Evolutionary conservation across 2,888 invertebrate genomes (phyloP).

Genomic region (Coleophora deauratella): DNA sequence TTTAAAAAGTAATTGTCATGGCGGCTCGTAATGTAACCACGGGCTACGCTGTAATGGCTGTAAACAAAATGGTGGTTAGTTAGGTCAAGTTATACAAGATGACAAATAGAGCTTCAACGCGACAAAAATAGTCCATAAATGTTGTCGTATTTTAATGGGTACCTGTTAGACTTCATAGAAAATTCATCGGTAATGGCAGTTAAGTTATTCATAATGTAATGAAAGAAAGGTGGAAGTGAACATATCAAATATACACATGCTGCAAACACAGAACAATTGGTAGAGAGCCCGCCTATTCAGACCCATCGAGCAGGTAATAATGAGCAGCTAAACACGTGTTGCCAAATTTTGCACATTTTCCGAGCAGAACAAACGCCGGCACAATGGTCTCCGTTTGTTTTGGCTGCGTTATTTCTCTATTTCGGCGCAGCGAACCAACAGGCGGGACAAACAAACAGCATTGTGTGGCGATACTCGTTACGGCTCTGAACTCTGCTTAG

Average conservation of each 20-base stretch:
- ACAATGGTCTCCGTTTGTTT: neutral
- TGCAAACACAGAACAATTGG: too few species aligned
- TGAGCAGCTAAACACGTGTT: too few species aligned
- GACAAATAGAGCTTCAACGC: too few species aligned
- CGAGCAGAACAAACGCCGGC: neutral
- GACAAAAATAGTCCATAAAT: too few species aligned
- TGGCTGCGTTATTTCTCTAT: slow-evolving; percentile 37
- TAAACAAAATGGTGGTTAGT: slow-evolving; percentile 1
- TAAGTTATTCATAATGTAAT: too few species aligned
- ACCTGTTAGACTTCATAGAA: too few species aligned
- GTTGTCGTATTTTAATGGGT: too few species aligned
- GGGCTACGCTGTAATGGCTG: slow-evolving; percentile 3
- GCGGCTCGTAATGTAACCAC: slow-evolving; percentile 19
- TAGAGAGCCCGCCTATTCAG: too few species aligned
- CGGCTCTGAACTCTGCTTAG: slow-evolving; percentile 24
- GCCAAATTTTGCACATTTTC: neutral
- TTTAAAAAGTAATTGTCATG: slow-evolving; percentile 34
- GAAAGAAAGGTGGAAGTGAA: too few species aligned
- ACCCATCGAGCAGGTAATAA: too few species aligned
- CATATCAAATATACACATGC: too few species aligned
- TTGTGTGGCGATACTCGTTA: slow-evolving; percentile 39
- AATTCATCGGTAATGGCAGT: too few species aligned
- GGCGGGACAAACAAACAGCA: slow-evolving; percentile 44
- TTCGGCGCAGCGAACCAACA: slow-evolving; percentile 44
- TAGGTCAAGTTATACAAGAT: neutral